Percentiles rank a stretch among this genome's conserved stretches.
These are phyloP conservation scores for Sinelater perroti DNA, from an alignment of 2,888 invertebrate genomes.

Conservation along the genomic window DNA sequence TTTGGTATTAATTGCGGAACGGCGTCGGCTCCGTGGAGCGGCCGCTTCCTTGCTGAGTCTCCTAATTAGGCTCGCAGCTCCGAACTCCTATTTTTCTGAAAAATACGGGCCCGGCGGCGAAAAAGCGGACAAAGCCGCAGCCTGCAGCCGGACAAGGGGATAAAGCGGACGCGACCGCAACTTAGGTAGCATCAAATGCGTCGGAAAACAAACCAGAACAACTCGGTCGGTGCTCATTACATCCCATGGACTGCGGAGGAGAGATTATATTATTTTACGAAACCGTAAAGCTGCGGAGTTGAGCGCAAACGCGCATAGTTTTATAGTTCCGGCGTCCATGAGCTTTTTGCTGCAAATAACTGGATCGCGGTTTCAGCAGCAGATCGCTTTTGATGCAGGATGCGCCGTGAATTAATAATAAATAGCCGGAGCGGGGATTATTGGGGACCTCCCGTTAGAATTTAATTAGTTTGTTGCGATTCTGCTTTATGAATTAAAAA, in stretches of 20 bases:
- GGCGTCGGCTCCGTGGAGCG: no score
- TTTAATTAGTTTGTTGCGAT: not conserved
- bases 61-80: no score
- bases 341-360: conserved; percentile 7
- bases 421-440: not conserved
- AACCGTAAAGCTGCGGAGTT: conserved; percentile 11
- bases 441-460: not conserved
- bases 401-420: not conserved
- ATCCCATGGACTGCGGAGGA: conserved; percentile 8
- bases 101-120: not conserved
- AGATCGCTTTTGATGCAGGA: not conserved
- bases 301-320: conserved; percentile 7
- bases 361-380: not conserved
- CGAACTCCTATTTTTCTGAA: not conserved
- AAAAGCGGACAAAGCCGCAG: conserved; percentile 1
- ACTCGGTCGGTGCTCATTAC: conserved; percentile 10
- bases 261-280: conserved; percentile 7
- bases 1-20: no score
- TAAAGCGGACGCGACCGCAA: conserved; percentile 9
- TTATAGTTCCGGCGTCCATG: not conserved
- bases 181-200: conserved; percentile 7
- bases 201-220: conserved; percentile 9
- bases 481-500: not conserved
- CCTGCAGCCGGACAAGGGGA: conserved; percentile 5
- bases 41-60: no score